These are phyloP conservation scores for Dugesia japonica DNA, from an alignment of 2,888 invertebrate genomes.

Conservation along the genomic window DNA sequence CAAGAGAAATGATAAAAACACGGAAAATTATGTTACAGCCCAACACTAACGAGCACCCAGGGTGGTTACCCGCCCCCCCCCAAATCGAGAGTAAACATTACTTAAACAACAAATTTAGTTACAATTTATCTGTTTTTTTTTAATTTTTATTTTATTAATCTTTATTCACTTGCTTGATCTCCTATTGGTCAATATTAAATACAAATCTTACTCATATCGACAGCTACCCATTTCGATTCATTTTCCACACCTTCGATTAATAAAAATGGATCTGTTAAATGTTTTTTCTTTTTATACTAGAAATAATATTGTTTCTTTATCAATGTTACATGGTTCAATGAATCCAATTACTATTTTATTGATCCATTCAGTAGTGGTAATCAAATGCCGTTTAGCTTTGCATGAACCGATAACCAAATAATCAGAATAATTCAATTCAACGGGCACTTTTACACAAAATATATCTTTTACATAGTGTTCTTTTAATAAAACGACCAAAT, in stretches of 20 bases:
- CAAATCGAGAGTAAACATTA: too few relatives aligned
- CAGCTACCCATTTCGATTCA: background rate
- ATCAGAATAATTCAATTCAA: background rate
- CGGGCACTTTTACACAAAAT: background rate
- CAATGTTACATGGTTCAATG: too few relatives aligned
- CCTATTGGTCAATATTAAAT: too few relatives aligned
- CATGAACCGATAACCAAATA: background rate
- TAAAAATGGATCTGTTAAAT: background rate
- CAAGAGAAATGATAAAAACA: too few relatives aligned
- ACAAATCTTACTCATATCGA: background rate
- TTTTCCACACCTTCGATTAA: background rate
- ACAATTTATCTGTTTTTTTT: too few relatives aligned
- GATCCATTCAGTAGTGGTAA: background rate
- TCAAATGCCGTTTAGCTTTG: background rate
- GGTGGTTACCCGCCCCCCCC: too few relatives aligned
- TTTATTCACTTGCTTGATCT: too few relatives aligned
- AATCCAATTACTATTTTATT: constrained; percentile 12
- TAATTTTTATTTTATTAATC: too few relatives aligned
- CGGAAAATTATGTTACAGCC: too few relatives aligned
- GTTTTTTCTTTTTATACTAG: background rate
- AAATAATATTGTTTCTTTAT: too few relatives aligned
- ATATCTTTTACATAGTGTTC: background rate
- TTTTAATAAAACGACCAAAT: background rate
- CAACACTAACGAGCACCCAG: too few relatives aligned
- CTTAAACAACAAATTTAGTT: too few relatives aligned